Base-by-base conservation (phyloP, 2,797 vertebrate species). In the Diceros bicornis region DNA sequence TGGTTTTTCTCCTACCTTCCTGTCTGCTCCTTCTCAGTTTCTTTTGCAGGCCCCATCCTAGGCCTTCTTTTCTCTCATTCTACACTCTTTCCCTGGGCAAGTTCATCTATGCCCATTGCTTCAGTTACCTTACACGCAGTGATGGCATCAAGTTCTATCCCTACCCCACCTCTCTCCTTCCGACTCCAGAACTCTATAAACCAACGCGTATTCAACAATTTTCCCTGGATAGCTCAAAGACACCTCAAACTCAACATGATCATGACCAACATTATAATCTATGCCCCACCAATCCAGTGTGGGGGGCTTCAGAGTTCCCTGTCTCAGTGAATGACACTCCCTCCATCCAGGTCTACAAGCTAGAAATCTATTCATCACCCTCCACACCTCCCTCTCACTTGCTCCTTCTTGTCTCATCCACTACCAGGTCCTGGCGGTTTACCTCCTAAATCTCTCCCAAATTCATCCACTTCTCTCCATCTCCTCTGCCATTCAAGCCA, bases 371-470 rank as follows among this genome's bases (percentile, higher is more conserved):
- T 2, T 20, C 6, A 5, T 62, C 41, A 23, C 34, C 41, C n/a
- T 8, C n/a, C 7, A 21, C 1, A 2, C 14, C 62, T 50, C 64
- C 34, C n/a, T 21, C n/a, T 6, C 2, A 0, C 10, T 29, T 3
- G 1, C 50, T 20, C 55, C 41, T 81, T 75, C 16, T 2, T 12
- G 2, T 32, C 44, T 74, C 32, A 64, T 29, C 44, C 64, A 20
- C 23, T 9, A 9, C 14, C 23, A 34, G 10, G 1, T 69, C 59
- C 87, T 59, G 32, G 14, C n/a, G 1, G 0, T 4, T 50, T 29
- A 74, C 71, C 27, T 74, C 62, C 41, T 34, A 25, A 55, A 55
- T 18, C 27, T 52, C 66, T 41, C 87, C 71, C 62, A 47, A 44
- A 72, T 68, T 10, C 62, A 29, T 16, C 66, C 5, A 34, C 71